Evolutionary conservation across 1,140 invertebrate genomes (phyloP), one percentile per base, ranked within the genome.

Genomic region (Charaxes varanes): DNA sequence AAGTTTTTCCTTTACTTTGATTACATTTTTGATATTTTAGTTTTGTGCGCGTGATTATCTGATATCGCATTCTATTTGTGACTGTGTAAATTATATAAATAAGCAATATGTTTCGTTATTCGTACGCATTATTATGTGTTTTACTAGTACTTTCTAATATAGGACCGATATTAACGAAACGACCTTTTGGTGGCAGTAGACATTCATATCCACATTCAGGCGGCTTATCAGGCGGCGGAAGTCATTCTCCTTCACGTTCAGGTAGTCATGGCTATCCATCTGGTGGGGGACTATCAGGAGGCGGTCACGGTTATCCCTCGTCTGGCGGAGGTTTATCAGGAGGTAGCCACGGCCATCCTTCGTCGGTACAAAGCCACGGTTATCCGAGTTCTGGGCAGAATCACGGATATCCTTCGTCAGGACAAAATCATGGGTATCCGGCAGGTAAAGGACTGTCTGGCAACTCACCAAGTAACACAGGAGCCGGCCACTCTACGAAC

Each of bases 81-180:
- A 40, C 17, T 38, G 41, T 45, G 51, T n/a, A 46, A 49, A 41
- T 38, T 40, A 7, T 24, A 21, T 13, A 34, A 22, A 37, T 22
- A 24, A 16, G 23, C 32, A 53, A 17, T 5, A 70, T 70, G 66
- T 32, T 34, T 41, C 47, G 51, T 28, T 50, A 30, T 27, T 28
- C 45, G 30, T 51, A 50, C 15, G 41, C 48, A 35, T 51, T 66
- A 21, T 45, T 68, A 22, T 67, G 51, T 46, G 47, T 49, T 33
- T 31, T 74, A 26, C 26, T 71, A 43, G 41, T 66, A 40, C 27
- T 71, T 34, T 55, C 54, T 35, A 24, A 60, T 16, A 46, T 59
- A 6, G 56, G 56, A 11, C 49, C 63, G 6, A 59, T 55, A 42
- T 42, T 24, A 10, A 57, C 54, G n/a, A 64, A 56, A 58, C 61